Conservation (phyloP, 2,888 invertebrate genomes). For the Gisinianus flammeolus region DNA sequence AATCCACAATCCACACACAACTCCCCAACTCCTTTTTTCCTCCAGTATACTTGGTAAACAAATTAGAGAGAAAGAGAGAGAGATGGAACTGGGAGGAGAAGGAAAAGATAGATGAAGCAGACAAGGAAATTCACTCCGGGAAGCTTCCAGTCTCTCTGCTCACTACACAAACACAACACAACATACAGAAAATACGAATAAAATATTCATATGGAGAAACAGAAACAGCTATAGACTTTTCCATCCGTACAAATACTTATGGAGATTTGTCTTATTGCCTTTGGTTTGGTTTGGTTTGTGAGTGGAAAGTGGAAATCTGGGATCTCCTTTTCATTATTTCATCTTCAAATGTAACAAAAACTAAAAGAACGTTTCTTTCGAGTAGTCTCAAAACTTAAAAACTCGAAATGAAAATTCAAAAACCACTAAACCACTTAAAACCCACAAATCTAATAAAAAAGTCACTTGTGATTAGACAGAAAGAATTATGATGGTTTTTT, state of each 20-base stretch:
- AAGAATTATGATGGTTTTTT: slow-evolving; percentile 14
- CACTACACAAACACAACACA: no score
- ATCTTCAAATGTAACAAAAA: no score
- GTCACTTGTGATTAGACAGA: slow-evolving; percentile 21
- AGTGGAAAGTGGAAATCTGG: neutral
- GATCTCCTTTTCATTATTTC: slow-evolving; percentile 16
- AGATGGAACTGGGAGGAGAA: neutral
- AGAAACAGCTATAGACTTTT: no score
- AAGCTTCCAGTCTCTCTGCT: neutral
- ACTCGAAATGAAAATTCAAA: no score
- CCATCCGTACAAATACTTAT: no score
- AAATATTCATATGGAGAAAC: no score
- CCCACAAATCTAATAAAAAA: slow-evolving; percentile 14
- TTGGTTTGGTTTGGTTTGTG: no score
- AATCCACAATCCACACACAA: neutral
- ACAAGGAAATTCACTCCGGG: slow-evolving; percentile 29
- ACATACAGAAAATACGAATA: no score
- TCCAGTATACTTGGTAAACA: slow-evolving; percentile 10
- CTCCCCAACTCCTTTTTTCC: neutral
- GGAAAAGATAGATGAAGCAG: slow-evolving; percentile 14
- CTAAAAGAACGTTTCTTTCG: no score
- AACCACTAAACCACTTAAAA: slow-evolving; percentile 1
- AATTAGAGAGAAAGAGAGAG: slow-evolving; percentile 15
- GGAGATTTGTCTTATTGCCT: no score
- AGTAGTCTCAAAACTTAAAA: neutral